These are phyloP conservation scores for Leptonema lineaticorne DNA, from an alignment of 1,140 invertebrate genomes.

Conservation along the genomic window DNA sequence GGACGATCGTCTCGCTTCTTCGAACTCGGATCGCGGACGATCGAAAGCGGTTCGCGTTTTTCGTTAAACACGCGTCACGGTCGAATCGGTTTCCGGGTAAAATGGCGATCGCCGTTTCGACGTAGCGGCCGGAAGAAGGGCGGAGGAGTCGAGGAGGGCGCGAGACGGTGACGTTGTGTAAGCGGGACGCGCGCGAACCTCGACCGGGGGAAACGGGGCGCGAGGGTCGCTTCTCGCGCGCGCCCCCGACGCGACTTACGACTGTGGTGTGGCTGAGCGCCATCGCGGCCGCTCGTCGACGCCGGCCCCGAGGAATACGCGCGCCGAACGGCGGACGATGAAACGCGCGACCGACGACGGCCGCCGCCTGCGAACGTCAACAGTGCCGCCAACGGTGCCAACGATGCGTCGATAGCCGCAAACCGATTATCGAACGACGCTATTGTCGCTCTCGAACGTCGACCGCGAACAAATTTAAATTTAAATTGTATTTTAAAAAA, in stretches of 20 bases:
- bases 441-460: no score
- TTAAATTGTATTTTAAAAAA: no score
- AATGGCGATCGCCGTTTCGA: no score
- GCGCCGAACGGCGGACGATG: neutral
- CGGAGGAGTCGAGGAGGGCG: neutral
- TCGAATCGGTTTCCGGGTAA: no score
- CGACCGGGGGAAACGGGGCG: neutral
- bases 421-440: no score
- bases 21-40: no score
- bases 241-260: constrained; percentile 49
- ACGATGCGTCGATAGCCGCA: no score
- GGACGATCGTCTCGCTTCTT: no score
- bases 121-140: neutral
- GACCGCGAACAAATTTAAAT: no score
- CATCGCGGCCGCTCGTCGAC: constrained; percentile 44
- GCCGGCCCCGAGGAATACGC: neutral
- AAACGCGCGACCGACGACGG: neutral
- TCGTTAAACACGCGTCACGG: no score
- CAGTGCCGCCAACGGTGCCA: no score
- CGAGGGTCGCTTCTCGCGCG: neutral
- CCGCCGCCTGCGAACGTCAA: neutral
- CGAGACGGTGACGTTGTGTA: neutral
- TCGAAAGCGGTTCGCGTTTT: no score
- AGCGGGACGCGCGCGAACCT: neutral
- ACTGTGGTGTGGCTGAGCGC: constrained; percentile 58